A percentile compares a stretch with the other conserved stretches of the same genome.
Evolutionary conservation across 2,113 vertebrate genomes (phyloP).

Genomic region (Condylura cristata): DNA sequence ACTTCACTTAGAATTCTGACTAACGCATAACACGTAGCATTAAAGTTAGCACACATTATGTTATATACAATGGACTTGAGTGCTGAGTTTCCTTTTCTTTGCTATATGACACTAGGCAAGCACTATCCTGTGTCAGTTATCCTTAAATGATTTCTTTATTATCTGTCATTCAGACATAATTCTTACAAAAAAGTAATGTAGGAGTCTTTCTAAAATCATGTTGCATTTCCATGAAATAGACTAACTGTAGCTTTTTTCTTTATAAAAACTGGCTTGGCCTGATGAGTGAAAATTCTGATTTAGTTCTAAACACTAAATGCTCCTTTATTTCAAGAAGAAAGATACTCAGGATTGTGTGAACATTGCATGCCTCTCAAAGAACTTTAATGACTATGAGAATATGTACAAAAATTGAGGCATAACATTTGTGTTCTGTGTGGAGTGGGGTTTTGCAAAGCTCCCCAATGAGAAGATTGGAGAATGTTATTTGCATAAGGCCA

Average conservation of each 20-base stretch:
- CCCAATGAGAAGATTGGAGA: slow-evolving; percentile 51
- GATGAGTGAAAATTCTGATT: slow-evolving; percentile 21
- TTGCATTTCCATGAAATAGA: neutral
- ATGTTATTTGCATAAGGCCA: slow-evolving; percentile 18
- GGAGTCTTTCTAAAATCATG: neutral
- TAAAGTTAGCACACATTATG: slow-evolving; percentile 50
- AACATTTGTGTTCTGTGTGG: slow-evolving; percentile 23
- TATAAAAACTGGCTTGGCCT: neutral
- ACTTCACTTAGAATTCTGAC: slow-evolving; percentile 24
- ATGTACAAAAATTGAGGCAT: neutral
- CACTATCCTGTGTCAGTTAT: slow-evolving; percentile 32
- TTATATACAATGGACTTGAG: neutral
- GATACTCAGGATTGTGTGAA: neutral
- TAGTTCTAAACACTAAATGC: neutral
- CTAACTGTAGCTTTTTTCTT: neutral
- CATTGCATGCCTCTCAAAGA: neutral
- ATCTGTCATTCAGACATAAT: neutral
- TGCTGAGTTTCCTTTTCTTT: slow-evolving; percentile 7
- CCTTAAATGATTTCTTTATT: slow-evolving; percentile 12
- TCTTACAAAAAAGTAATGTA: neutral
- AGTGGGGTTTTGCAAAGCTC: neutral
- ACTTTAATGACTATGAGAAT: slow-evolving; percentile 37
- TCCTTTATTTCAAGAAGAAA: slow-evolving; percentile 15
- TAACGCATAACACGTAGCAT: neutral
- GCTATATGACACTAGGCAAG: slow-evolving; percentile 39